Percentiles rank a stretch among this genome's conserved stretches.
phyloP scores from a whole-genome alignment of 2,797 vertebrate species.

The Pseudocheirus occidentalis region DNA sequence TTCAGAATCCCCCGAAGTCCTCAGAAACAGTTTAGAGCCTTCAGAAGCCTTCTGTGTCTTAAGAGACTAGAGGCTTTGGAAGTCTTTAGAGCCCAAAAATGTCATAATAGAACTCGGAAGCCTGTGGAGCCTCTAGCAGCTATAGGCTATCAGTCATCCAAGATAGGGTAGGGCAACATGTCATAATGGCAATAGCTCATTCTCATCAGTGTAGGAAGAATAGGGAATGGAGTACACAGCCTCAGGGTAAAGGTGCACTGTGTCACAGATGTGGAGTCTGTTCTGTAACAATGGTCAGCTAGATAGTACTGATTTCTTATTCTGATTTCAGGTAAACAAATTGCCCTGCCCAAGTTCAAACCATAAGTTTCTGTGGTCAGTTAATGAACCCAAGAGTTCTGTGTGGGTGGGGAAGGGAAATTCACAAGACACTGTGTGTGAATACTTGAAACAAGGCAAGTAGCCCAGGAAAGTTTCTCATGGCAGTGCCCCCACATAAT shows the following conservation, averaged over 20 bases:
- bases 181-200: not conserved
- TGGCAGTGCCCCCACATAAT: not conserved
- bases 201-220: not conserved
- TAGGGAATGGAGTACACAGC: conserved; percentile 16
- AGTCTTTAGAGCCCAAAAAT: not conserved
- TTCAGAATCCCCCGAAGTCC: not conserved
- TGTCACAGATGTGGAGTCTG: not conserved
- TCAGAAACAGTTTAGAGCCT: not conserved
- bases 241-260: not conserved
- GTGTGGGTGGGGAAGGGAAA: not conserved
- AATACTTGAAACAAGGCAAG: not conserved
- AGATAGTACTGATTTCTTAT: not conserved
- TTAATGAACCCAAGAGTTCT: not conserved
- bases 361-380: not conserved
- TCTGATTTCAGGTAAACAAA: not conserved
- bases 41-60: not conserved
- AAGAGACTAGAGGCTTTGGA: not conserved
- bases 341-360: conserved; percentile 4
- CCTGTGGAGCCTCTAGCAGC: not conserved
- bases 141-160: not conserved
- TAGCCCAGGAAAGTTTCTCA: not conserved
- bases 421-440: not conserved
- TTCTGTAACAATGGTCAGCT: conserved; percentile 1
- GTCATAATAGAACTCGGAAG: not conserved
- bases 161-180: not conserved